phyloP scores from a whole-genome alignment of 2,113 vertebrate species.

The Glaucidium brasilianum region DNA sequence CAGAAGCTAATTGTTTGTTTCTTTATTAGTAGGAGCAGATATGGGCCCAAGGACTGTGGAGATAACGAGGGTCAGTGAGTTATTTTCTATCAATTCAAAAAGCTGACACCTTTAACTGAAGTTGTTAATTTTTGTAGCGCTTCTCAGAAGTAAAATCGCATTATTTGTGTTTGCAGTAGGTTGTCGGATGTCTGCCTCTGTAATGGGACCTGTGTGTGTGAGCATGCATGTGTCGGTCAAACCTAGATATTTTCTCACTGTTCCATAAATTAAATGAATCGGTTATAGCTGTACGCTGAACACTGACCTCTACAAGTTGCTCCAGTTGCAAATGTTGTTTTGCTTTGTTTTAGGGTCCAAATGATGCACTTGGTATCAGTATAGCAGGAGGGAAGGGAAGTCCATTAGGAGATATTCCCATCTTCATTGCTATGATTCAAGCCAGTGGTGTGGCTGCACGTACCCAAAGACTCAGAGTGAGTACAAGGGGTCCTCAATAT shows the following conservation, averaged over 20 bases:
- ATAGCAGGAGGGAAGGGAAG: slow-evolving; percentile 95
- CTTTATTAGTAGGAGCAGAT: slow-evolving; percentile 71
- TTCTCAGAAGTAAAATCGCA: not conserved
- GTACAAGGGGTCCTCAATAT: not conserved
- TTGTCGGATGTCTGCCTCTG: not conserved
- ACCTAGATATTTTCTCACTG: not conserved
- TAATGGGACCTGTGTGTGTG: not conserved
- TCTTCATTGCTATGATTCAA: slow-evolving; percentile 99
- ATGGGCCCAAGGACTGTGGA: slow-evolving; percentile 83
- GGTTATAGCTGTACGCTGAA: not conserved
- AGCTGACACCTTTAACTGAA: not conserved
- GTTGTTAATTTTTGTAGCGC: not conserved
- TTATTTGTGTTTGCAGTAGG: not conserved
- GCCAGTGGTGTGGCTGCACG: slow-evolving; percentile 90
- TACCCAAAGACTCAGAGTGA: slow-evolving; percentile 88
- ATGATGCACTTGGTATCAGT: slow-evolving; percentile 91
- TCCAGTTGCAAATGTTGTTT: not conserved
- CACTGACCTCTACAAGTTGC: not conserved
- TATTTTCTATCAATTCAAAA: not conserved
- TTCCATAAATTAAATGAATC: not conserved
- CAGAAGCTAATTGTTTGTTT: slow-evolving; percentile 60
- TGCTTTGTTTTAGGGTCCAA: slow-evolving; percentile 76
- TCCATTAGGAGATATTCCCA: slow-evolving; percentile 90
- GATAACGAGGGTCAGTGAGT: slow-evolving; percentile 85
- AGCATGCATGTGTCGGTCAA: not conserved